phyloP scores from a whole-genome alignment of 2,888 invertebrate species.

The Scaptomyza cyrtandrae region DNA sequence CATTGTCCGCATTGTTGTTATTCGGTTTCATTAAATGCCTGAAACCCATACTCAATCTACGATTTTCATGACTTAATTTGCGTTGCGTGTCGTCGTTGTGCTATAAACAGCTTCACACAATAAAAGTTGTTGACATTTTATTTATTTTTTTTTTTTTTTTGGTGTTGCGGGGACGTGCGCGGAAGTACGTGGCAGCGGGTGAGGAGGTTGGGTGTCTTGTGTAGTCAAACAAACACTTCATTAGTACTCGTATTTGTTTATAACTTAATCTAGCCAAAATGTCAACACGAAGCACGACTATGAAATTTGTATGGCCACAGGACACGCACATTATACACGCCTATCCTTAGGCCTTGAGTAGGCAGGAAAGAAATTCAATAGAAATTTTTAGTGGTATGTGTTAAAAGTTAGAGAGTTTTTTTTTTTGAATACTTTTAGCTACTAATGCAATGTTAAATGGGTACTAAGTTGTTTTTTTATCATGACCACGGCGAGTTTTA shows the following conservation, averaged over 20 bases:
- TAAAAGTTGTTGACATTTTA: slow-evolving; percentile 76
- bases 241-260: slow-evolving; percentile 76
- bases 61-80: slow-evolving; percentile 74
- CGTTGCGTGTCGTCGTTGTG: slow-evolving; percentile 60
- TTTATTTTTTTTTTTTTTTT: slow-evolving; percentile 21
- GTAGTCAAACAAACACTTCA: slow-evolving; percentile 74
- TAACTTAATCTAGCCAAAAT: slow-evolving; percentile 76
- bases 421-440: slow-evolving; percentile 2
- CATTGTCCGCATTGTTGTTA: slow-evolving; percentile 38
- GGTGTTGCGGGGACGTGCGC: not conserved
- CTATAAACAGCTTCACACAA: slow-evolving; percentile 77
- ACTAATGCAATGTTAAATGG: slow-evolving; percentile 16
- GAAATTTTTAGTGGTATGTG: not conserved
- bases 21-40: slow-evolving; percentile 43
- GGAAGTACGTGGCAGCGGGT: not conserved
- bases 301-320: slow-evolving; percentile 61
- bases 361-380: slow-evolving; percentile 16
- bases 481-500: no score
- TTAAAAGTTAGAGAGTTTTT: slow-evolving; percentile 11
- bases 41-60: slow-evolving; percentile 24
- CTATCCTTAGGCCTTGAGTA: slow-evolving; percentile 6
- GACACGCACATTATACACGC: slow-evolving; percentile 59
- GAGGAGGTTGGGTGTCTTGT: not conserved
- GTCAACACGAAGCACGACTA: slow-evolving; percentile 62
- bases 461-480: slow-evolving; percentile 24